Base-by-base conservation (phyloP, 1,140 invertebrate genomes). In the Nephila pilipes region DNA sequence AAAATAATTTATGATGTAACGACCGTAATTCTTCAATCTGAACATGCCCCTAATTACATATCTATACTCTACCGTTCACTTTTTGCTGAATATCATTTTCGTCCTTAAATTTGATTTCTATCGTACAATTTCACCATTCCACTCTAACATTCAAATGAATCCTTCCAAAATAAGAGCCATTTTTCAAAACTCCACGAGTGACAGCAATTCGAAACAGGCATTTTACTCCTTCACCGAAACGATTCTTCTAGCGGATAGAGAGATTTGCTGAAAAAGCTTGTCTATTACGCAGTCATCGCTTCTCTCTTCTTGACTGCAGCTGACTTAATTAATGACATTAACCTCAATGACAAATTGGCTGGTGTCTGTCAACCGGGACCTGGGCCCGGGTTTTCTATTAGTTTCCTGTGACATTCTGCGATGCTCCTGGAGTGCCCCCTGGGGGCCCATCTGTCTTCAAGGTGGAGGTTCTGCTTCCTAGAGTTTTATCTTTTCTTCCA, bases 251-350 rank as follows among this genome's bases (percentile, higher is more conserved):
- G 22, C 32, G 36, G 29, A 75, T 18, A 16, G 29, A 75, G 18
- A 16, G 29, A 75, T 36, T 29, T 32, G 69, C 69, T 75, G 69
- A 75, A 75, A 75, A 75, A 75, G 69, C 29, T 29, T 5, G 69
- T 75, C 69, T 29, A 75, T 75, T 75, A 75, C 25, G 32, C 32
- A 75, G 69, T 75, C 69, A 75, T 29, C 87, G 58, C 38, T 69
- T 54, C 36, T 22, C 81, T 16, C 22, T 65, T 87, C 29, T 58
- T 87, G 29, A 55, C 46, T 46, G n/a, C 29, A 55, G 5, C 18
- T 58, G 38, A 46, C 87, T 46, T 88, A 88, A 88, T 88, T 88
- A 88, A 88, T 88, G 63, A 69, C 87, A 88, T 88, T 88, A 88
- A 65, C 87, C 63, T 55, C 87, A 16, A 88, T 88, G 87, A 88